Percentiles rank a stretch among this genome's conserved stretches.
Conservation (phyloP, 2,113 vertebrate genomes). For the Sterrhoptilus dennistouni region DNA sequence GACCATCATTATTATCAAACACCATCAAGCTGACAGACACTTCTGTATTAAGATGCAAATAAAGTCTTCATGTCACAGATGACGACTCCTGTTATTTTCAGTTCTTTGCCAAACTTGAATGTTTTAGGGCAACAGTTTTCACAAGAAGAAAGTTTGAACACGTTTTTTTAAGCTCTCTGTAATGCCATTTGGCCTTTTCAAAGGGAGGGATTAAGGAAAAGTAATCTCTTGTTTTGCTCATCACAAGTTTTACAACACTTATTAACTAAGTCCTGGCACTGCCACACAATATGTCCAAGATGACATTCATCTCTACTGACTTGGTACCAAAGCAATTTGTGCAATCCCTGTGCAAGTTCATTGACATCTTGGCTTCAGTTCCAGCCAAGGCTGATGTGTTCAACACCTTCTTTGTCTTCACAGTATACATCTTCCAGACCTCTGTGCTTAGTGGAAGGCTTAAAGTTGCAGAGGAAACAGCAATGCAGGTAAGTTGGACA, state of each 20-base stretch:
- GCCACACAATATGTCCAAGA: rapidly evolving
- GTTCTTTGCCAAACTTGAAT: not conserved
- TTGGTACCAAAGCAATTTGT: not conserved
- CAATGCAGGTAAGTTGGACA: not conserved
- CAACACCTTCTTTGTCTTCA: not conserved
- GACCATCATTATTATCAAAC: not conserved
- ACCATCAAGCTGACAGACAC: not conserved
- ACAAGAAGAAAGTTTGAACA: not conserved
- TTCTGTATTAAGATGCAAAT: slow-evolving; percentile 5
- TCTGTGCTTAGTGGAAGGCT: not conserved
- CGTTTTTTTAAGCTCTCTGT: not conserved
- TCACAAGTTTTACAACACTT: not conserved
- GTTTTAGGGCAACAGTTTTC: not conserved
- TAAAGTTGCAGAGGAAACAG: not conserved
- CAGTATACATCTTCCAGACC: not conserved
- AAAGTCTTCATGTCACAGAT: not conserved
- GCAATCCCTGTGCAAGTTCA: not conserved
- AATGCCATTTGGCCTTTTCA: not conserved
- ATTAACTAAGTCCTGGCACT: not conserved
- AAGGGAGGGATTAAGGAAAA: not conserved
- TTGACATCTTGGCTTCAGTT: not conserved
- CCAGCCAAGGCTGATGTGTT: not conserved
- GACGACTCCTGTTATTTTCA: slow-evolving; percentile 4
- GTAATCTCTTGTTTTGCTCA: not conserved
- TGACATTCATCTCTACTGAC: not conserved